Percentiles rank a stretch among this genome's conserved stretches.
Conservation (phyloP, 1,140 invertebrate genomes). For the Archegozetes longisetosus region DNA sequence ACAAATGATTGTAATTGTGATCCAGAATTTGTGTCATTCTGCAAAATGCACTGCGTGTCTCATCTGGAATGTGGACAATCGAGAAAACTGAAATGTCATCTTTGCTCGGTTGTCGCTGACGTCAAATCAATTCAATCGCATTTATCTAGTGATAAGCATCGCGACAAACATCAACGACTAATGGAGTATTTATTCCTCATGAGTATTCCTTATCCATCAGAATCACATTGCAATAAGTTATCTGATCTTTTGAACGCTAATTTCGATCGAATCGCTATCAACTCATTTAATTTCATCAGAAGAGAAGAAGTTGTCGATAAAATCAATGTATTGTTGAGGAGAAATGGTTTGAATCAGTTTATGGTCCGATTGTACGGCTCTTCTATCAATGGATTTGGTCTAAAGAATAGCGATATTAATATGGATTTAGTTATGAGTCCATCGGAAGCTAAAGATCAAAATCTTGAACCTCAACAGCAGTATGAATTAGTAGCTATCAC, state of each 20-base stretch:
- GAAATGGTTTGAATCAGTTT: neutral
- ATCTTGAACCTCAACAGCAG: neutral
- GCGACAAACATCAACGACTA: neutral
- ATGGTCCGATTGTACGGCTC: conserved; percentile 30
- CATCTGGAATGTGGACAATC: neutral
- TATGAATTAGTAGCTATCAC: neutral
- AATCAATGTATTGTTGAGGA: neutral
- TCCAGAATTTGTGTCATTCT: neutral
- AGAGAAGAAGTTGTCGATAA: neutral
- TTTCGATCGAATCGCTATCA: neutral
- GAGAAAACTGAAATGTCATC: neutral
- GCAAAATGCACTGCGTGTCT: neutral
- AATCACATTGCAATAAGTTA: neutral
- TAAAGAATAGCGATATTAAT: conserved; percentile 39
- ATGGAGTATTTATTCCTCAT: neutral
- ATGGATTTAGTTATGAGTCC: conserved; percentile 23
- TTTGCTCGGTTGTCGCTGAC: neutral
- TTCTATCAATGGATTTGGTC: conserved; percentile 42
- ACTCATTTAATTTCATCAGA: neutral
- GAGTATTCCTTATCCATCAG: neutral
- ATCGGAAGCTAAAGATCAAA: neutral
- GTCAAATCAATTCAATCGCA: neutral
- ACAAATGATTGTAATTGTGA: neutral
- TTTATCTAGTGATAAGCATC: neutral
- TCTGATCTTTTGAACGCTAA: neutral